Evolutionary conservation across 1,140 invertebrate species (phyloP).

Genomic region (Ruditapes philippinarum): DNA sequence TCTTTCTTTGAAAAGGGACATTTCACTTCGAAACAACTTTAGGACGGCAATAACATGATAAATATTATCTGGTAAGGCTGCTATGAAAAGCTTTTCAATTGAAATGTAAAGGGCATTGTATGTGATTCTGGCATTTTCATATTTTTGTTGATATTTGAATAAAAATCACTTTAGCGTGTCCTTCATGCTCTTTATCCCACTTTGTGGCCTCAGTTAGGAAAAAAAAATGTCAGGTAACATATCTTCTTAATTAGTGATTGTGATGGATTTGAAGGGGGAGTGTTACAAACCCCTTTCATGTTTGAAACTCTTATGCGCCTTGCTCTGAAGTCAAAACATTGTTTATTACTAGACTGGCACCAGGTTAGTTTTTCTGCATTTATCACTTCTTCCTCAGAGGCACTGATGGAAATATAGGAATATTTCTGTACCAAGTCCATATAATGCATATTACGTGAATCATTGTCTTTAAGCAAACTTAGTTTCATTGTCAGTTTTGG

Average conservation of each 20-base stretch:
- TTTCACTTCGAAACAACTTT: slow-evolving; percentile 69
- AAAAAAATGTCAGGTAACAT: slow-evolving; percentile 53
- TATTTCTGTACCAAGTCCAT: slow-evolving; percentile 24
- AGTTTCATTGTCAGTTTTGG: slow-evolving; percentile 20
- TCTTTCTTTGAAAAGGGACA: slow-evolving; percentile 66
- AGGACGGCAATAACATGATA: slow-evolving; percentile 69
- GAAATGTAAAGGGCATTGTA: slow-evolving; percentile 71
- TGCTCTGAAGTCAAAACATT: slow-evolving; percentile 64
- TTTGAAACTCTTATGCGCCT: slow-evolving; percentile 71
- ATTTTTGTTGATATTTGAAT: neutral
- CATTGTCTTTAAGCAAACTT: slow-evolving; percentile 11
- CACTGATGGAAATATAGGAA: slow-evolving; percentile 14
- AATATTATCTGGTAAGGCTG: slow-evolving; percentile 69
- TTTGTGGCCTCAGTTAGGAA: slow-evolving; percentile 57
- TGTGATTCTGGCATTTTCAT: slow-evolving; percentile 64
- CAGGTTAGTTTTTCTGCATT: slow-evolving; percentile 64
- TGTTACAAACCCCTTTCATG: slow-evolving; percentile 60
- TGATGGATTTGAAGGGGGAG: neutral
- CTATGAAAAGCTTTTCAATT: slow-evolving; percentile 63
- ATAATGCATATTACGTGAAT: neutral
- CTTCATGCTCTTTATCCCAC: slow-evolving; percentile 71
- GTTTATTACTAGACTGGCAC: slow-evolving; percentile 56
- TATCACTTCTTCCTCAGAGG: slow-evolving; percentile 18
- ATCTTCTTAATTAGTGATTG: slow-evolving; percentile 68
- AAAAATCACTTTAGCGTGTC: slow-evolving; percentile 24